phyloP scores from a whole-genome alignment of 2,113 vertebrate species.

The Austrofundulus limnaeus region DNA sequence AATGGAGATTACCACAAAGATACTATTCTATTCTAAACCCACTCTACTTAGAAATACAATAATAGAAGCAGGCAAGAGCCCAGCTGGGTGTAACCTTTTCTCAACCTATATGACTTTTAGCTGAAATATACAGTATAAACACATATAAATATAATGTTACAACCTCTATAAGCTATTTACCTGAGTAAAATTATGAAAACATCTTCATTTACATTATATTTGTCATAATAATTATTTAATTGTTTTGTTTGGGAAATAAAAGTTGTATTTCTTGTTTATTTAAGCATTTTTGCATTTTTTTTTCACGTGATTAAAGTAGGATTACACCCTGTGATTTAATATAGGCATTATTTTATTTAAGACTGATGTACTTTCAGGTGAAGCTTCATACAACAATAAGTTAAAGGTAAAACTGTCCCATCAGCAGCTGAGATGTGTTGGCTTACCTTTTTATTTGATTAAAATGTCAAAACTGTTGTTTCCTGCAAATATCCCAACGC shows the following conservation, averaged over 20 bases:
- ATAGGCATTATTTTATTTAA: not conserved
- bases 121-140: slow-evolving; percentile 13
- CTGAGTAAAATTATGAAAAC: not conserved
- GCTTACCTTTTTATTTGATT: slow-evolving; percentile 47
- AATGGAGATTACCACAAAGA: slow-evolving; percentile 17
- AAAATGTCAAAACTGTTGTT: slow-evolving; percentile 48
- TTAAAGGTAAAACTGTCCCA: not conserved
- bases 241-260: too few relatives aligned
- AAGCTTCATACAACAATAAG: slow-evolving; percentile 1
- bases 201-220: not conserved
- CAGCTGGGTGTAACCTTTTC: slow-evolving; percentile 42
- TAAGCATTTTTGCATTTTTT: not conserved
- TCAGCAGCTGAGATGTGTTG: not conserved
- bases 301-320: not conserved
- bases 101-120: slow-evolving; percentile 30
- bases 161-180: not conserved
- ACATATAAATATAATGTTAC: not conserved
- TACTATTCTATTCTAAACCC: slow-evolving; percentile 37
- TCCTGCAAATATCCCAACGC: slow-evolving; percentile 43
- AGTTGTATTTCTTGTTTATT: not conserved
- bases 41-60: slow-evolving; percentile 46
- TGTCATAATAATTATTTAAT: too few relatives aligned
- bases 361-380: not conserved
- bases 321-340: not conserved
- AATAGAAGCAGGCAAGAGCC: slow-evolving; percentile 33